Evolutionary conservation across 1,140 invertebrate genomes (phyloP), one percentile per base, ranked within the genome.

Genomic region (Drosophila murphyi): DNA sequence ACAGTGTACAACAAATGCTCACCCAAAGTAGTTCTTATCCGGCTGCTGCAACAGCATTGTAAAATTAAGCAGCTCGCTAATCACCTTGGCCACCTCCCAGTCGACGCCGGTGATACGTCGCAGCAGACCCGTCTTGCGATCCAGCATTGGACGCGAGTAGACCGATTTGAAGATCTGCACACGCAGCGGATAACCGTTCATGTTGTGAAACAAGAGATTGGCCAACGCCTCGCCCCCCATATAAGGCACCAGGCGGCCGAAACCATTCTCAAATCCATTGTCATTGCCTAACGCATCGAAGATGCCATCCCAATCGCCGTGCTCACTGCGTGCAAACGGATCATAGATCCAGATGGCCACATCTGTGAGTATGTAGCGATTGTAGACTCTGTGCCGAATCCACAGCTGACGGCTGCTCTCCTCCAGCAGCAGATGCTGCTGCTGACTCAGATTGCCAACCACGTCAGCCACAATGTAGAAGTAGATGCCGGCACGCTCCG

Each of bases 101-200:
- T 92, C 91, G 12, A 79, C 78, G 4, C 91, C 91, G 0, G 65
- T 70, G n/a, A 80, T 54, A 0, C 65, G 50, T 0, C 57, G 52
- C 20, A 91, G 52, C 35, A 74, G 10, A 1, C 79, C 78, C 12
- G 79, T 76, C 1, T 59, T 2, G 4, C 34, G 41, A 37, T 91
- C 82, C 0, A 73, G 2, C 6, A 72, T 10, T 2, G 89, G 65
- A 1, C 72, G 55, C 2, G 90, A 75, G 34, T 85, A 92, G 4
- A 91, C 85, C 1, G 90, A 91, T 48, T 57, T 78, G 43, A 92
- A 92, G 39, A 92, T 90, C 55, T 92, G 88, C 1, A 91, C 65
- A 0, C 80, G 75, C 50, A 92, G 0, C 0, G 90, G 83, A 85
- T 92, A 92, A 0, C 80, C 81, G 7, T 47, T 64, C 65, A 92